Conservation (phyloP, 37 sponge, comb jelly and placozoan genomes). For the Corticium candelabrum region DNA sequence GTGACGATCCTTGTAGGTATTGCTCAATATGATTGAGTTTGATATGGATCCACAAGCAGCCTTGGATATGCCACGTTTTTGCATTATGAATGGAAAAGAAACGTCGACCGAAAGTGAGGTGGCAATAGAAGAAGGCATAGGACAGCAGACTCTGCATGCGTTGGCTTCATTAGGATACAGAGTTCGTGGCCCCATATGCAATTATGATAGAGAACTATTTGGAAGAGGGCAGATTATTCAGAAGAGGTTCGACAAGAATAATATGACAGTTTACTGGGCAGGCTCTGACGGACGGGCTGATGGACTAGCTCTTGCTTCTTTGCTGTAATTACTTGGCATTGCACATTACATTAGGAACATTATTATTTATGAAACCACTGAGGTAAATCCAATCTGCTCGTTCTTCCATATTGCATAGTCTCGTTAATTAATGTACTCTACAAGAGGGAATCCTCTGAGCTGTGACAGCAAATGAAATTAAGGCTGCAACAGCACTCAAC, state of each 20-base stretch:
- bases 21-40: conserved; percentile 77
- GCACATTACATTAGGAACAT: no score
- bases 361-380: no score
- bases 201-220: conserved; percentile 37
- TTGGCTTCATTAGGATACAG: conserved; percentile 47
- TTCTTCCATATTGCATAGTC: no score
- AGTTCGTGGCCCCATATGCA: conserved; percentile 36
- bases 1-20: conserved; percentile 24
- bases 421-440: no score
- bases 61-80: conserved; percentile 60
- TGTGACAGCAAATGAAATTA: no score
- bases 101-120: conserved; percentile 19
- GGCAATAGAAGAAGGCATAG: conserved; percentile 56
- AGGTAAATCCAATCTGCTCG: neutral
- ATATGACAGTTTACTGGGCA: conserved; percentile 53
- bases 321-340: neutral
- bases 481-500: no score
- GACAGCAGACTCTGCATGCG: neutral
- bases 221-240: conserved; percentile 70
- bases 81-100: conserved; percentile 25
- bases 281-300: conserved; percentile 70
- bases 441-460: no score
- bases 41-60: conserved; percentile 78
- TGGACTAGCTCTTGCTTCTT: conserved; percentile 53
- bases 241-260: neutral